Conservation (phyloP, 1,140 invertebrate genomes). For the Anastrepha ludens region DNA sequence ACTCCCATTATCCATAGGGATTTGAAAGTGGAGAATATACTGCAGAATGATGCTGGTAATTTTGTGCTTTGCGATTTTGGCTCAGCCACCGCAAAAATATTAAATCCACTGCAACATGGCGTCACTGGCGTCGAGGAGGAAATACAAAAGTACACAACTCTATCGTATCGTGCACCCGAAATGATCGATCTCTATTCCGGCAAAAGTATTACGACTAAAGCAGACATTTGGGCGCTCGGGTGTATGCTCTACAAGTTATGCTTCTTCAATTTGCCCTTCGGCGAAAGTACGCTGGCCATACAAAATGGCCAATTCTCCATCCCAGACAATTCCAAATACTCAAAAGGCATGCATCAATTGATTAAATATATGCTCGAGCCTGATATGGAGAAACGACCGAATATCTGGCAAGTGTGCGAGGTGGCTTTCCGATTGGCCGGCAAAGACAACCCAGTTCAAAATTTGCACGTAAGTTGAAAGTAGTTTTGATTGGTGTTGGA, state of each 20-base stretch:
- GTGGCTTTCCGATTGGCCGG: conserved; percentile 85
- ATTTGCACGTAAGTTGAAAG: conserved; percentile 83
- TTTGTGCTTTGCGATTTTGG: conserved; percentile 94
- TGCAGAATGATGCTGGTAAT: conserved; percentile 84
- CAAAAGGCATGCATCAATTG: conserved; percentile 77
- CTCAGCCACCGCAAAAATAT: conserved; percentile 87
- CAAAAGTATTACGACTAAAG: conserved; percentile 91
- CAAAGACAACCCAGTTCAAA: conserved; percentile 87
- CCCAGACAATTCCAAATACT: conserved; percentile 88
- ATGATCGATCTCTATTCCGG: conserved; percentile 96
- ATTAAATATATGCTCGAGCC: conserved; percentile 90
- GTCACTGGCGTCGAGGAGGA: conserved; percentile 90
- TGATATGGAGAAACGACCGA: conserved; percentile 87
- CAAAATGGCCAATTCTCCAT: conserved; percentile 92
- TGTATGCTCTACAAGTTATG: conserved; percentile 94
- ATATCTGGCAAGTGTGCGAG: conserved; percentile 91
- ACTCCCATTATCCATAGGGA: conserved; percentile 97
- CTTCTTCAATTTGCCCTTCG: conserved; percentile 94
- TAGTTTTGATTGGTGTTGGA: no score
- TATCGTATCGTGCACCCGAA: conserved; percentile 95
- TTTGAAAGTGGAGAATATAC: conserved; percentile 95
- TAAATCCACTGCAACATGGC: conserved; percentile 85
- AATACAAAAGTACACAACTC: conserved; percentile 95
- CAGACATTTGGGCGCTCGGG: conserved; percentile 95
- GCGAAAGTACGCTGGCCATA: conserved; percentile 94